Conservation (phyloP, 2,113 vertebrate species). For the Micronycteris hirsuta region DNA sequence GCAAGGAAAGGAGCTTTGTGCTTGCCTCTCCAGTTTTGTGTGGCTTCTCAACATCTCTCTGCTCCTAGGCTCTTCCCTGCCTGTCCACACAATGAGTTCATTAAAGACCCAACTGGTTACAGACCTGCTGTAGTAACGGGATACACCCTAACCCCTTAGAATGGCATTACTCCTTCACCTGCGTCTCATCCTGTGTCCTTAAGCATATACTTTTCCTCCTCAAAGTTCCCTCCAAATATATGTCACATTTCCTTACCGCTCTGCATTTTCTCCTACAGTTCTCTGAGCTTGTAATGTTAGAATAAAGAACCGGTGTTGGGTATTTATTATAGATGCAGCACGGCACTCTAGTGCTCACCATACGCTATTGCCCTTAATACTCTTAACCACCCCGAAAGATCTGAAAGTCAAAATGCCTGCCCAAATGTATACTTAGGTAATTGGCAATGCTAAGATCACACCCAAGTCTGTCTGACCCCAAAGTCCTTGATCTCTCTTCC, state of each 20-base stretch:
- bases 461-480: background rate
- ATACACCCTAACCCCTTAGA: background rate
- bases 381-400: background rate
- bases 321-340: background rate
- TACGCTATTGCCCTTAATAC: background rate
- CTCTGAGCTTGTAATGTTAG: background rate
- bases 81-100: background rate
- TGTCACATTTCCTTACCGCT: background rate
- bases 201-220: background rate
- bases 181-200: background rate
- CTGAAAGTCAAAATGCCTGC: background rate
- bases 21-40: background rate
- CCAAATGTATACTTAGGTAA: background rate
- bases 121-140: background rate
- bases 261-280: background rate
- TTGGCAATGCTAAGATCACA: background rate
- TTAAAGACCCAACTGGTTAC: background rate
- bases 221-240: background rate
- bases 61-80: background rate
- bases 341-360: background rate
- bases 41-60: background rate
- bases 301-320: background rate
- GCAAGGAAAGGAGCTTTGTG: background rate
- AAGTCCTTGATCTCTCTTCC: background rate
- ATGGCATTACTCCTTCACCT: background rate